phyloP scores from a whole-genome alignment of 2,113 vertebrate genomes.

The Ceyx melanurus region DNA sequence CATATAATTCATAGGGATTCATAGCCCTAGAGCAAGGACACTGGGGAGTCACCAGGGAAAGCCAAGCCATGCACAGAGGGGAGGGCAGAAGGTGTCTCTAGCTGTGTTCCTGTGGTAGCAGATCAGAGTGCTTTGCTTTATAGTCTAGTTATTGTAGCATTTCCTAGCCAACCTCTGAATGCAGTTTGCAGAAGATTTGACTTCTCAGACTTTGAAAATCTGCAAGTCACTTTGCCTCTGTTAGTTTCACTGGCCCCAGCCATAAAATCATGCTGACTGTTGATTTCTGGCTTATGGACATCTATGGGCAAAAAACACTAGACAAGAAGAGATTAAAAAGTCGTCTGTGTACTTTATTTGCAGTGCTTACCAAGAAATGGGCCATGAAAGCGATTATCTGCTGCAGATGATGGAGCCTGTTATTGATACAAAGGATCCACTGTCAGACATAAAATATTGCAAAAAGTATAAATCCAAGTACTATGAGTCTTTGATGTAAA shows the following conservation, averaged over 20 bases:
- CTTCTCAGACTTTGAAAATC: background rate
- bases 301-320: background rate
- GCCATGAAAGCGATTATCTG: background rate
- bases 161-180: background rate
- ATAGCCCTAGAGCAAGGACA: background rate
- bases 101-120: background rate
- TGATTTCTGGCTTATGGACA: background rate
- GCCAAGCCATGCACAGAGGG: fast-evolving
- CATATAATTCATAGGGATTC: fast-evolving
- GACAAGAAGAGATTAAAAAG: background rate
- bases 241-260: background rate
- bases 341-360: background rate
- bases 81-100: background rate
- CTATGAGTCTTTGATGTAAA: background rate
- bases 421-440: background rate
- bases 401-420: background rate
- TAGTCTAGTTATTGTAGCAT: background rate
- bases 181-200: background rate
- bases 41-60: background rate
- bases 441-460: background rate
- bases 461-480: background rate
- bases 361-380: background rate
- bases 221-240: background rate
- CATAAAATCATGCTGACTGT: background rate
- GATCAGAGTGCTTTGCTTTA: background rate